These are phyloP conservation scores for Aricia artaxerxes DNA, from an alignment of 2,888 invertebrate species.

Conservation along the genomic window DNA sequence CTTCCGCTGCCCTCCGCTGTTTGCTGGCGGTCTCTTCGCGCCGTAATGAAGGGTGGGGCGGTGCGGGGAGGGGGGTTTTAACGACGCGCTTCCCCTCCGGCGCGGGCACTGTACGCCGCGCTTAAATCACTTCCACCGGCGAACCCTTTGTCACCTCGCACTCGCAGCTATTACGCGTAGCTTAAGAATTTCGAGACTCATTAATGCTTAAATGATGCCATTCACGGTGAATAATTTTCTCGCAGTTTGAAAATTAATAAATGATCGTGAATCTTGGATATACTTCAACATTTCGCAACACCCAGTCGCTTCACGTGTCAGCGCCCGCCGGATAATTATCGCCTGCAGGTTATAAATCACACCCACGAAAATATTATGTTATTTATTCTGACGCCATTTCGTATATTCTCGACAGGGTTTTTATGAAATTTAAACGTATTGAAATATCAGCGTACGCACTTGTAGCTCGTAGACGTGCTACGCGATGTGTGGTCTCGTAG, in stretches of 20 bases:
- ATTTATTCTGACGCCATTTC: background rate
- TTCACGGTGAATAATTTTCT: background rate
- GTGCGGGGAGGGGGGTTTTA: background rate
- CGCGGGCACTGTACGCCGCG: background rate
- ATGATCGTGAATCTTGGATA: background rate
- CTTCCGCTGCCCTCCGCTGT: conserved; percentile 16
- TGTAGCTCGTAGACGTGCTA: conserved; percentile 1
- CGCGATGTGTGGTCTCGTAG: background rate
- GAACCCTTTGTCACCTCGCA: conserved; percentile 2
- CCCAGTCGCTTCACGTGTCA: background rate
- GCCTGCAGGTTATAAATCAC: background rate
- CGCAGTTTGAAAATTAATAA: background rate
- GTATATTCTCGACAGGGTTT: background rate
- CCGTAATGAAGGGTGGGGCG: background rate
- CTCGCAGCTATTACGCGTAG: background rate
- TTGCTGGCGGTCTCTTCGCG: conserved; percentile 10
- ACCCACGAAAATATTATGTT: background rate
- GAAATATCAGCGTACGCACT: background rate
- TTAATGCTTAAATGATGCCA: background rate
- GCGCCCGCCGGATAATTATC: background rate
- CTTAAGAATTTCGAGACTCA: background rate
- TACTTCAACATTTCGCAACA: background rate
- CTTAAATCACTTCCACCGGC: conserved; percentile 18
- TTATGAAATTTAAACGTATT: background rate
- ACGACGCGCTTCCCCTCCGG: conserved; percentile 9